Evolutionary conservation across 2,888 invertebrate genomes (phyloP), one percentile per base, ranked within the genome.

Genomic region (Drosophila prostipennis): DNA sequence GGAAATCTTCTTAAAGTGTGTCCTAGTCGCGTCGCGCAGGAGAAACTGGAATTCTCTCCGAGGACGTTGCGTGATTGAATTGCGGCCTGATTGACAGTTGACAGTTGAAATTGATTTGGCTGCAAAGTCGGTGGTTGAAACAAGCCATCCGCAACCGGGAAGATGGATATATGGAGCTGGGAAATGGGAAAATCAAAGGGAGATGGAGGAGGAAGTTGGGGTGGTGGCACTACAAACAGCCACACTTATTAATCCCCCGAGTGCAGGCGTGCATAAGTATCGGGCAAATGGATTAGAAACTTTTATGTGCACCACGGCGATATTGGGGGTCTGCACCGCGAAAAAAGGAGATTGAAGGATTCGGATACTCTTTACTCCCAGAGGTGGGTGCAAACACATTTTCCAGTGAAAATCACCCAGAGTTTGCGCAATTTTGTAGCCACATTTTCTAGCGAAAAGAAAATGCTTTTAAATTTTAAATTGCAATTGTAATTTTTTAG

Each of bases 1-100:
- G 26, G 6, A 26, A 26, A 26, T 26, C 26, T 26, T 3, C 45
- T 45, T 60, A 19, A 64, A 64, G 49, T 64, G 40, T n/a, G 46
- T 46, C 45, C 4, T 29, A 6, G 6, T 29, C 29, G 45, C 26
- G 45, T 29, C 29, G 42, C 42, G 11, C 10, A 2, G 40, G 14
- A 40, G 40, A 10, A 37, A 10, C 2, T 8, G 14, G 10, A 34
- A 42, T 19, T 42, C 19, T 23, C 29, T 54, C 55, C 65, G 79
- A 65, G 72, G 51, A 78, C 73, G 77, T 74, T 78, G 76, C 69
- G 77, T 87, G 90, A 90, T 89, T 90, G 90, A 90, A 89, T 89
- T 82, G 85, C 76, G 75, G 79, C 70, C 82, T 90, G 89, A 89
- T 89, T 89, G 89, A 89, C 90, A 80, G 89, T 87, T 89, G 90